phyloP scores from a whole-genome alignment of 1,140 invertebrate species.

The Pachypeltis micranthus region DNA sequence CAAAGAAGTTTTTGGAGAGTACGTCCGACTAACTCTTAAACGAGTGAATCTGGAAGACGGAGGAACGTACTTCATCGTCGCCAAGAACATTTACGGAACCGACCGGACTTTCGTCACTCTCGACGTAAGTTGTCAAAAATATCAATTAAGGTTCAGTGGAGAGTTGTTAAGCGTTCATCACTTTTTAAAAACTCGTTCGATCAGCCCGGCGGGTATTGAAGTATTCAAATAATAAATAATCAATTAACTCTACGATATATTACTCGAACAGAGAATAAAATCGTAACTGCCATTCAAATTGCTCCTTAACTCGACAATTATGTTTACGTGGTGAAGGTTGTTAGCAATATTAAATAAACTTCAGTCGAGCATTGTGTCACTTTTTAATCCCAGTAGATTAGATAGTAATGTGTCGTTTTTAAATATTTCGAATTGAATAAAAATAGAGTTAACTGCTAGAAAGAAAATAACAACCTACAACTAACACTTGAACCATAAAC shows the following conservation, averaged over 20 bases:
- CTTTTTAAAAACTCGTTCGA: not conserved
- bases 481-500: no score
- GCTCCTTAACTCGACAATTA: not conserved
- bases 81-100: conserved; percentile 79
- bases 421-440: no score
- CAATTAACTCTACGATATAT: no score
- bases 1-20: conserved; percentile 73
- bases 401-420: no score
- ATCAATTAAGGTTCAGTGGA: no score
- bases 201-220: not conserved
- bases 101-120: conserved; percentile 75
- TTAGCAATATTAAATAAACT: no score
- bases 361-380: no score
- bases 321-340: no score
- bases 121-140: conserved; percentile 49
- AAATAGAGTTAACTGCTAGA: no score
- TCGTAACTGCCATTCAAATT: not conserved
- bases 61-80: conserved; percentile 87
- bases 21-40: conserved; percentile 73
- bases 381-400: no score
- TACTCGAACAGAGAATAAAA: not conserved
- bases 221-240: not conserved
- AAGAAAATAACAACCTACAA: no score
- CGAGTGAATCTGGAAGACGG: conserved; percentile 73
- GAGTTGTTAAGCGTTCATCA: not conserved